Conservation (phyloP, 2,888 invertebrate species). For the Listrodromus nycthemerus region DNA sequence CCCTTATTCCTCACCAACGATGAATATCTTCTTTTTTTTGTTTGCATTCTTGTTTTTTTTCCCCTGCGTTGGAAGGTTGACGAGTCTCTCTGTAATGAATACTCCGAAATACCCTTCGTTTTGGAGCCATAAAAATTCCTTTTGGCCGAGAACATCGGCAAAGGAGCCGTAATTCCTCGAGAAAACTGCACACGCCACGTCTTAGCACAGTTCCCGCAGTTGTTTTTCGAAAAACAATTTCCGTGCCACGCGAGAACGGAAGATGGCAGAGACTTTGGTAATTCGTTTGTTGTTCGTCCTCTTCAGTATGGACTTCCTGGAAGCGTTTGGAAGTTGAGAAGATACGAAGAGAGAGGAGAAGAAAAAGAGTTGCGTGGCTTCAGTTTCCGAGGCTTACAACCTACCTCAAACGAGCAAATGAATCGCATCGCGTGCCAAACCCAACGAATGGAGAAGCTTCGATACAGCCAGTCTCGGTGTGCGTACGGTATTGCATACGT, state of each 20-base stretch:
- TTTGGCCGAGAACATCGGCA: not conserved
- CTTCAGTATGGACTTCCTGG: constrained; percentile 37
- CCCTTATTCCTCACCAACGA: constrained; percentile 1
- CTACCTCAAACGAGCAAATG: constrained; percentile 60
- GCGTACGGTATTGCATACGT: not conserved
- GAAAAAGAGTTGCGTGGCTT: constrained; percentile 26
- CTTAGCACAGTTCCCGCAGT: not conserved
- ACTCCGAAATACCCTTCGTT: constrained; percentile 1
- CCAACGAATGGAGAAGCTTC: constrained; percentile 37
- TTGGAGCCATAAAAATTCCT: not conserved
- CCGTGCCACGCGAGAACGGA: not conserved
- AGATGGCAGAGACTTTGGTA: constrained; percentile 2
- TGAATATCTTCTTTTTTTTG: not conserved
- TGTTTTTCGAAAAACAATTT: not conserved
- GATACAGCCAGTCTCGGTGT: constrained; percentile 19
- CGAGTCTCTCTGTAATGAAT: not conserved
- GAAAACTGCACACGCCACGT: not conserved
- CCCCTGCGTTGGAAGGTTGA: not conserved
- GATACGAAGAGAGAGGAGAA: constrained; percentile 17
- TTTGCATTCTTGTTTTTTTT: not conserved
- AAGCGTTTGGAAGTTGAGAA: constrained; percentile 43
- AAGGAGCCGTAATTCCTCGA: not conserved
- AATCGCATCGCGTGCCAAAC: constrained; percentile 50
- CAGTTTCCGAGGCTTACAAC: constrained; percentile 47
- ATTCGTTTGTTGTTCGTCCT: constrained; percentile 28